Percentiles rank a stretch among this genome's conserved stretches.
Evolutionary conservation across 2,113 vertebrate species (phyloP).

Genomic region (Ageneiosus marmoratus): DNA sequence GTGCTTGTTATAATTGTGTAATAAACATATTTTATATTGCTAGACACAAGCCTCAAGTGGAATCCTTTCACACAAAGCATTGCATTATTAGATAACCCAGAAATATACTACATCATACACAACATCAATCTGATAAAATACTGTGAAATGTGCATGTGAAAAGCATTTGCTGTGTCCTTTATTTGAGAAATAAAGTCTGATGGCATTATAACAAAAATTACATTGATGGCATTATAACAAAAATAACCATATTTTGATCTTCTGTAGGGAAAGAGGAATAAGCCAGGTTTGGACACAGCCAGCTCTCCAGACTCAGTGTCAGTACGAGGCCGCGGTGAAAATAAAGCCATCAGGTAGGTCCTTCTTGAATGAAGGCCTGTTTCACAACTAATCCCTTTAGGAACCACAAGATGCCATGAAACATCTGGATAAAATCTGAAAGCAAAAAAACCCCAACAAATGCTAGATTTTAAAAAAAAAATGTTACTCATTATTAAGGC

Average conservation of each 20-base stretch:
- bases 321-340: conserved; percentile 87
- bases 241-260: background rate
- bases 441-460: too few species aligned
- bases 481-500: too few species aligned
- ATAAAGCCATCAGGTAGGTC: conserved; percentile 99
- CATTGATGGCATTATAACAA: background rate
- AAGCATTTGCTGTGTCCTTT: background rate
- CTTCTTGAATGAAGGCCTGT: conserved; percentile 43
- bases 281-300: conserved; percentile 90
- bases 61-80: too few species aligned
- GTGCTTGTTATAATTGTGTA: too few species aligned
- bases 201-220: background rate
- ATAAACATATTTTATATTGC: too few species aligned
- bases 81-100: too few species aligned
- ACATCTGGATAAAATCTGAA: too few species aligned
- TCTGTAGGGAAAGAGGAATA: conserved; percentile 90
- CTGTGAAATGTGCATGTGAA: background rate
- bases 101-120: too few species aligned
- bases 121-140: background rate
- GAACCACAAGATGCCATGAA: background rate
- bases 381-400: background rate
- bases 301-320: conserved; percentile 89
- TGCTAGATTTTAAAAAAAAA: too few species aligned
- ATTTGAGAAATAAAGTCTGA: background rate
- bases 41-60: too few species aligned